Conservation (phyloP, 1,140 invertebrate species). For the Nebria ingens region DNA sequence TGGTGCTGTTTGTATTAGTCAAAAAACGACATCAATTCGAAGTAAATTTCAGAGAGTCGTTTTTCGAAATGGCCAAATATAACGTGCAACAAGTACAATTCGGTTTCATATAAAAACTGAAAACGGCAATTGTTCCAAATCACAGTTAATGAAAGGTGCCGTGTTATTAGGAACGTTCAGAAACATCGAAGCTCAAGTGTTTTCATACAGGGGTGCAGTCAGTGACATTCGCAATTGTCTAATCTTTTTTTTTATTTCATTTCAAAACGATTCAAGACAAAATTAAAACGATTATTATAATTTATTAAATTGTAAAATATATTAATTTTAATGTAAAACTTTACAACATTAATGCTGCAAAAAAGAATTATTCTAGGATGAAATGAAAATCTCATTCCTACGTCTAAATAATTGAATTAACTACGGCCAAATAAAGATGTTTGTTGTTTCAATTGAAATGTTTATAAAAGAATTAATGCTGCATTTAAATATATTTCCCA, state of each 20-base stretch:
- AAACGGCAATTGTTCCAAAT: not conserved
- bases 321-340: not conserved
- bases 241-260: not conserved
- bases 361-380: not conserved
- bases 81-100: not conserved
- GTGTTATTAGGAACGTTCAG: not conserved
- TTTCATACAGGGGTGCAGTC: not conserved
- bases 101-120: not conserved
- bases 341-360: not conserved
- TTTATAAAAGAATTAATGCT: too few species aligned
- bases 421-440: too few species aligned
- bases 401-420: not conserved
- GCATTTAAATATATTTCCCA: too few species aligned
- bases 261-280: not conserved
- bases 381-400: not conserved
- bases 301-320: not conserved
- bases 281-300: not conserved
- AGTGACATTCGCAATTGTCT: not conserved
- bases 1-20: not conserved
- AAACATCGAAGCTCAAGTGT: not conserved
- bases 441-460: too few species aligned
- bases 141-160: not conserved
- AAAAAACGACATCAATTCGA: not conserved
- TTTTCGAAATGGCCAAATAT: not conserved
- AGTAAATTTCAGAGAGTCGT: not conserved